Conservation (phyloP, 2,113 vertebrate genomes). For the Ginglymostoma cirratum region DNA sequence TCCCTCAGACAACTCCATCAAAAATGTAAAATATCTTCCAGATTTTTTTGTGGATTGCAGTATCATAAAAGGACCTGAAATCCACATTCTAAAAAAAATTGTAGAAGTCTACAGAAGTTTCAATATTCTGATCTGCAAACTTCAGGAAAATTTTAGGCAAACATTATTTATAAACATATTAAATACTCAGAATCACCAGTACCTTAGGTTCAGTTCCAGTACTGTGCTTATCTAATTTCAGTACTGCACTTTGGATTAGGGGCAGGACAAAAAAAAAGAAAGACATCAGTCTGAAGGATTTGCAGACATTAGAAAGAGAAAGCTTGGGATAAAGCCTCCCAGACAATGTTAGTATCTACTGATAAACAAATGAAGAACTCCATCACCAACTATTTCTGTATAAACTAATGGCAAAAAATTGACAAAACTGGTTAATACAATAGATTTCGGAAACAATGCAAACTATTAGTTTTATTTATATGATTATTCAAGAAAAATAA, state of each 20-base stretch:
- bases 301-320: neutral
- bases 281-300: neutral
- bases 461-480: neutral
- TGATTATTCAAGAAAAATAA: neutral
- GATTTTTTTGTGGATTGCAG: too few species aligned
- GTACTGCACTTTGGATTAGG: neutral
- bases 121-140: neutral
- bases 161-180: neutral
- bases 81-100: neutral
- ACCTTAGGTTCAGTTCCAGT: neutral
- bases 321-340: too few species aligned
- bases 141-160: neutral
- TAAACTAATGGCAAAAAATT: neutral
- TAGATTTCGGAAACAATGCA: neutral
- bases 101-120: neutral
- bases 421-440: neutral
- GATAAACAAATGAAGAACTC: neutral
- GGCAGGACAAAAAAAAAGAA: neutral
- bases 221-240: neutral
- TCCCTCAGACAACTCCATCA: neutral
- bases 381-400: neutral
- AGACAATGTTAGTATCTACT: neutral
- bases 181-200: neutral
- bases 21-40: too few species aligned
- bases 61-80: too few species aligned